Evolutionary conservation across 2,888 invertebrate species (phyloP).

Genomic region (Chelonus formosanus): DNA sequence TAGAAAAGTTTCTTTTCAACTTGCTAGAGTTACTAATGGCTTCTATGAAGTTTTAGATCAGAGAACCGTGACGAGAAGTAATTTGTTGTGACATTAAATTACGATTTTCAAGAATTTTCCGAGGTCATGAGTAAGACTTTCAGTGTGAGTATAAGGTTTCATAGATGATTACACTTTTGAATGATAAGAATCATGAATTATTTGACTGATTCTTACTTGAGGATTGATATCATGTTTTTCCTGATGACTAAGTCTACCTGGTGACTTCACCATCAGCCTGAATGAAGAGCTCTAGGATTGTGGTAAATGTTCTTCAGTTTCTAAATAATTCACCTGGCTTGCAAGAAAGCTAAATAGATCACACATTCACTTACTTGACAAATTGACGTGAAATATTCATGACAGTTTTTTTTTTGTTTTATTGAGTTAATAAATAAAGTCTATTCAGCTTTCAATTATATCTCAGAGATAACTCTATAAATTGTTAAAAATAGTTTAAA

Average conservation of each 20-base stretch:
- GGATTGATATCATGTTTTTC: conserved; percentile 17
- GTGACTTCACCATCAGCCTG: not conserved
- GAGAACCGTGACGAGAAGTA: conserved; percentile 33
- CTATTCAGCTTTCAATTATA: no score
- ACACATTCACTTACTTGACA: no score
- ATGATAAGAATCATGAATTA: conserved; percentile 30
- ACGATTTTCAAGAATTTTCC: conserved; percentile 36
- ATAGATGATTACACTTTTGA: conserved; percentile 23
- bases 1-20: no score
- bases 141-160: conserved; percentile 26
- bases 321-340: no score
- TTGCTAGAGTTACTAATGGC: no score
- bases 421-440: no score
- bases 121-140: conserved; percentile 6
- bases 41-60: not conserved
- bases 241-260: conserved; percentile 6
- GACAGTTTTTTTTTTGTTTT: no score
- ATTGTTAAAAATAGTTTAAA: no score
- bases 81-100: conserved; percentile 44
- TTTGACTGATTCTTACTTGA: conserved; percentile 7
- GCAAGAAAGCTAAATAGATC: no score
- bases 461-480: no score
- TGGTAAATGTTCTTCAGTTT: no score
- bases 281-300: conserved; percentile 6
- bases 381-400: no score